A percentile compares a stretch with the other conserved stretches of the same genome.
Evolutionary conservation across 2,113 vertebrate genomes (phyloP).

Genomic region (Myotis lucifugus): DNA sequence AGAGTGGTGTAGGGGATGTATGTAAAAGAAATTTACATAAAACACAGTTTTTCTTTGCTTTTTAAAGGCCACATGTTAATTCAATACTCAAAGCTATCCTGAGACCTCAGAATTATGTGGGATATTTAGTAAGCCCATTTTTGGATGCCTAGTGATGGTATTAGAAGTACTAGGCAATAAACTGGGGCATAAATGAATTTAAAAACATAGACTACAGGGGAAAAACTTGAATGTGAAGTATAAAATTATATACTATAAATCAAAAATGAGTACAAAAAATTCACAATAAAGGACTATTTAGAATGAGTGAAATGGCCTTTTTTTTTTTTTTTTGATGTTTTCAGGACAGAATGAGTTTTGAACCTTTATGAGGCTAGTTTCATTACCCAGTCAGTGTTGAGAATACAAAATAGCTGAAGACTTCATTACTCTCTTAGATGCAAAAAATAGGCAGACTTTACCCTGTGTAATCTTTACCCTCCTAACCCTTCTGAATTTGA

Average conservation of each 20-base stretch:
- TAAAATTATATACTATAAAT: background rate
- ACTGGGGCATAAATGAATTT: background rate
- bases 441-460: background rate
- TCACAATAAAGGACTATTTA: background rate
- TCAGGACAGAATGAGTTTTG: conserved; percentile 10
- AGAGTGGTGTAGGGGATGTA: background rate
- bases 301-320: background rate
- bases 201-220: background rate
- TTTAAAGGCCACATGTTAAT: conserved; percentile 28
- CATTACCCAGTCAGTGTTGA: background rate
- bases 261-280: background rate
- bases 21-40: conserved; percentile 18
- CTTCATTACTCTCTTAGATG: background rate
- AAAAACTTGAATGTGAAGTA: conserved; percentile 4
- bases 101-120: conserved; percentile 19
- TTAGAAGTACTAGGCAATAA: background rate
- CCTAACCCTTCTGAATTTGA: conserved; percentile 26
- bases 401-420: background rate
- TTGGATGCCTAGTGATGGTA: background rate
- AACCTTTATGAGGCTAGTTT: background rate
- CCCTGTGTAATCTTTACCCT: background rate
- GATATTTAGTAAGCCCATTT: conserved; percentile 36
- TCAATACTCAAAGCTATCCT: background rate
- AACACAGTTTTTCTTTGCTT: conserved; percentile 8
- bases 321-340: background rate